Evolutionary conservation across 1,140 invertebrate species (phyloP).

Genomic region (Psilanteris sp.): DNA sequence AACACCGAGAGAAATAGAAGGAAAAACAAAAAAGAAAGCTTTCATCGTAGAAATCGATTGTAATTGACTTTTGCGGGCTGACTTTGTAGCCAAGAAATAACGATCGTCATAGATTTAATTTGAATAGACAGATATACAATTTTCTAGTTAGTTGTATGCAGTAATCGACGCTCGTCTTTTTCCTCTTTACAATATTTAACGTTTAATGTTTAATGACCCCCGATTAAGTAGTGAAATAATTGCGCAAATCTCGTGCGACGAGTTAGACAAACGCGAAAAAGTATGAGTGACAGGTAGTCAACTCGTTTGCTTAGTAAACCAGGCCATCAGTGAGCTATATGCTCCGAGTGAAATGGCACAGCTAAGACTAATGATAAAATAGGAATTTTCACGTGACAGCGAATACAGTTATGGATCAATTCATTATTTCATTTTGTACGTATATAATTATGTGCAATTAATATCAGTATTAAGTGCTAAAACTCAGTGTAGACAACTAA

Average conservation of each 20-base stretch:
- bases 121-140: constrained; percentile 3
- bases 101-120: constrained; percentile 2
- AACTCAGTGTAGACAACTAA: too few relatives aligned
- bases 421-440: too few relatives aligned
- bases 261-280: constrained; percentile 56
- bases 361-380: constrained; percentile 16
- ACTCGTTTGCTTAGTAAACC: constrained; percentile 65
- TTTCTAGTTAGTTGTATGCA: constrained; percentile 24
- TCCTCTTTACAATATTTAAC: too few relatives aligned
- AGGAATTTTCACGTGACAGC: constrained; percentile 7
- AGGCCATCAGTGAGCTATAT: constrained; percentile 58
- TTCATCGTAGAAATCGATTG: constrained; percentile 18
- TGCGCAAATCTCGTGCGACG: constrained; percentile 53
- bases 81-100: neutral
- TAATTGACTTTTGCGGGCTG: constrained; percentile 15
- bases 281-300: constrained; percentile 64
- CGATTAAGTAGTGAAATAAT: constrained; percentile 57
- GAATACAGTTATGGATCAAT: too few relatives aligned
- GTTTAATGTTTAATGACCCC: constrained; percentile 50
- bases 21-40: too few relatives aligned
- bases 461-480: too few relatives aligned
- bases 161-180: constrained; percentile 13
- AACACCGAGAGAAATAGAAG: too few relatives aligned
- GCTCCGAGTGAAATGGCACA: constrained; percentile 47
- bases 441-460: too few relatives aligned